These are phyloP conservation scores for Lacanobia oleracea DNA, from an alignment of 2,888 invertebrate genomes.

Conservation along the genomic window DNA sequence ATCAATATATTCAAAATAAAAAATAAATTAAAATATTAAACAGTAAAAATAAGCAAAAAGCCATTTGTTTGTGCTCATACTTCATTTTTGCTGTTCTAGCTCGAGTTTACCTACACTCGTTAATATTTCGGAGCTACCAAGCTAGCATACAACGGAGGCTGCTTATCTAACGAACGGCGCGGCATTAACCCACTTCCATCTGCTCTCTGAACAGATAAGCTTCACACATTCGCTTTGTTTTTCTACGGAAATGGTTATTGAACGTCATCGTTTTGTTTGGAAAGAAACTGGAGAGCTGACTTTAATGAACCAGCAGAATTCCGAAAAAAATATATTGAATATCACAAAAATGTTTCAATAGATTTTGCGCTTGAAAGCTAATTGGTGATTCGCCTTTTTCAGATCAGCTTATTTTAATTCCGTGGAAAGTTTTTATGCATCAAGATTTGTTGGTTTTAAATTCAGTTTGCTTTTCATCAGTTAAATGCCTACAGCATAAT, in stretches of 20 bases:
- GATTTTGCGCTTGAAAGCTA: neutral
- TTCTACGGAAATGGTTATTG: constrained; percentile 18
- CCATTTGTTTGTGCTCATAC: too few relatives aligned
- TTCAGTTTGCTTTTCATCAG: neutral
- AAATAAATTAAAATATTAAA: too few relatives aligned
- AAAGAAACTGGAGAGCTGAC: neutral
- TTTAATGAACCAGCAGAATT: neutral
- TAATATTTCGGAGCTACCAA: constrained; percentile 32
- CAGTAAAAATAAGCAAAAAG: too few relatives aligned
- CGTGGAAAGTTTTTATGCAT: too few relatives aligned
- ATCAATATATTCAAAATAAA: too few relatives aligned
- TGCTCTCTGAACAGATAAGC: constrained; percentile 44
- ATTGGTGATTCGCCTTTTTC: neutral
- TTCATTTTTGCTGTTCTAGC: neutral
- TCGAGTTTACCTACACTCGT: neutral
- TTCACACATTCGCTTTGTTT: constrained; percentile 44
- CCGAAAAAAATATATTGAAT: constrained; percentile 5
- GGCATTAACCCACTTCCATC: constrained; percentile 52
- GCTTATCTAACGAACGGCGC: constrained; percentile 39
- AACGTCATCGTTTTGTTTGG: neutral
- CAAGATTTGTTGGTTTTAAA: neutral
- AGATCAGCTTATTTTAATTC: neutral
- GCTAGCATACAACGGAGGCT: constrained; percentile 31
- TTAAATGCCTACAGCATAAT: neutral
- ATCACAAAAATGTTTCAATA: neutral